phyloP scores from a whole-genome alignment of 1,140 invertebrate species.

The Orius insidiosus region DNA sequence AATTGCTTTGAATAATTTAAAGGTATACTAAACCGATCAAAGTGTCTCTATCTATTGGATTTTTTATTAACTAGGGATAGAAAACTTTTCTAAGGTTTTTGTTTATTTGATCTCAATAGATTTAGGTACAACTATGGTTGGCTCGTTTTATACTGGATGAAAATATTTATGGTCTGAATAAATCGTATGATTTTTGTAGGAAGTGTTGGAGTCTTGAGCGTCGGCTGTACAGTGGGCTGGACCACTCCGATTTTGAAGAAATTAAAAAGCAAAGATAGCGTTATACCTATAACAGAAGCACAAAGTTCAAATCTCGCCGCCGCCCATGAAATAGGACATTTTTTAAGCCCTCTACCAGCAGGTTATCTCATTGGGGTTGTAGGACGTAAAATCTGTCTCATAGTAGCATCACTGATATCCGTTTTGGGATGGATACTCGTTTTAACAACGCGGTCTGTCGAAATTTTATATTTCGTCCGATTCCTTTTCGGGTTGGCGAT shows the following conservation, averaged over 20 bases:
- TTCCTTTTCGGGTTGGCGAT: slow-evolving; percentile 39
- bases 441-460: not conserved
- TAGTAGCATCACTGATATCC: not conserved
- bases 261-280: not conserved
- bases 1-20: too few relatives aligned
- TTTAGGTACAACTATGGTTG: too few relatives aligned
- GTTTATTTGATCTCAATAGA: too few relatives aligned
- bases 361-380: slow-evolving; percentile 3
- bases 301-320: slow-evolving; percentile 9
- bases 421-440: slow-evolving; percentile 8
- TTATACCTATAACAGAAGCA: not conserved
- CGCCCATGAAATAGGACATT: slow-evolving; percentile 13
- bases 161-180: too few relatives aligned
- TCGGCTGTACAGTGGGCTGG: slow-evolving; percentile 12
- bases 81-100: too few relatives aligned
- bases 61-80: too few relatives aligned
- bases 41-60: too few relatives aligned
- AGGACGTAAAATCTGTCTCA: slow-evolving; percentile 4
- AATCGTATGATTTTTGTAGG: slow-evolving; percentile 4
- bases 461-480: not conserved
- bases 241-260: slow-evolving; percentile 10
- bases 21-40: too few relatives aligned
- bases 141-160: too few relatives aligned
- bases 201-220: slow-evolving; percentile 5
- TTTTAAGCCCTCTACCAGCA: slow-evolving; percentile 12